Evolutionary conservation across 2,888 invertebrate genomes (phyloP).

Genomic region (Junonia oenone): DNA sequence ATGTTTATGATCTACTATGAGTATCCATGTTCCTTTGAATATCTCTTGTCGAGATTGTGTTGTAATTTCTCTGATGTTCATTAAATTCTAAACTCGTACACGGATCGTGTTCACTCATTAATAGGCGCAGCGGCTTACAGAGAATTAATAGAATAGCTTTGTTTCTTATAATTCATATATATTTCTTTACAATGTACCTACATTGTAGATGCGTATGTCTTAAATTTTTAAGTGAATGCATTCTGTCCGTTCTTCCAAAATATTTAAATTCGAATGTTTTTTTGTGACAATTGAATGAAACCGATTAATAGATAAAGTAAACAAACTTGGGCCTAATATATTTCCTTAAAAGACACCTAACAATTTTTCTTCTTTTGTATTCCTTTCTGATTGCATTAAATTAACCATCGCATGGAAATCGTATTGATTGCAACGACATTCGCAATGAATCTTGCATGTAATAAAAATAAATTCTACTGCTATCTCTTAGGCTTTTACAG

Average conservation of each 20-base stretch:
- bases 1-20: not conserved
- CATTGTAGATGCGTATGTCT: no score
- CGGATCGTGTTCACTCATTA: conserved; percentile 32
- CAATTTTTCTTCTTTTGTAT: no score
- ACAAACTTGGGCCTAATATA: not conserved
- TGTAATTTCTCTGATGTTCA: conserved; percentile 9
- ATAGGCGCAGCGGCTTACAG: conserved; percentile 28
- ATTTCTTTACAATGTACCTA: no score
- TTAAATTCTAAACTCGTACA: conserved; percentile 31
- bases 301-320: not conserved
- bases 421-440: not conserved
- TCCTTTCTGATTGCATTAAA: not conserved
- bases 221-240: no score
- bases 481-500: not conserved
- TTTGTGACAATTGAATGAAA: no score
- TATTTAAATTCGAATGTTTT: no score
- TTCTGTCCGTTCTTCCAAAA: no score
- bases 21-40: not conserved
- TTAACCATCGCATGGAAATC: not conserved
- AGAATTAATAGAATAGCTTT: conserved; percentile 29
- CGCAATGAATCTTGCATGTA: not conserved
- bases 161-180: conserved; percentile 8
- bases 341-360: not conserved
- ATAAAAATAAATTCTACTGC: not conserved
- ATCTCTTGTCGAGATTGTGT: not conserved